phyloP scores from a whole-genome alignment of 2,113 vertebrate genomes.

The Dolichotis patagonum region DNA sequence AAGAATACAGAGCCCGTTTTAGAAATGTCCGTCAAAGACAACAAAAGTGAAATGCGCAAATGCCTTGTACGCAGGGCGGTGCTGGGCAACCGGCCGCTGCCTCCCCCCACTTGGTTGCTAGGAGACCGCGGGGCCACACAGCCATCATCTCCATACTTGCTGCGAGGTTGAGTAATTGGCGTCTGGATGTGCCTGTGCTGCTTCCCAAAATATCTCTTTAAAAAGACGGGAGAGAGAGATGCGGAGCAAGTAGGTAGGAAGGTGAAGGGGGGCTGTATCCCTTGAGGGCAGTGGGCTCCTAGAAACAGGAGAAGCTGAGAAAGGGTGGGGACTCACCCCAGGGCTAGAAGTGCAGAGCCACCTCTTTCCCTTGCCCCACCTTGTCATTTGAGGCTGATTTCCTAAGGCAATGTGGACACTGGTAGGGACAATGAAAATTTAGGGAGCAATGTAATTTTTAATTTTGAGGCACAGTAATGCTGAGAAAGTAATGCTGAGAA shows the following conservation, averaged over 20 bases:
- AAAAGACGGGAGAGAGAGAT: slow-evolving; percentile 54
- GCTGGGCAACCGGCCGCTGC: slow-evolving; percentile 78
- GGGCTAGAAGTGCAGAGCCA: neutral
- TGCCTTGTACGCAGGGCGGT: slow-evolving; percentile 63
- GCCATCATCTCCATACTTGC: slow-evolving; percentile 81
- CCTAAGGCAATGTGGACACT: neutral
- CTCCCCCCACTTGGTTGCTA: slow-evolving; percentile 81
- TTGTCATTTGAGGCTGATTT: neutral
- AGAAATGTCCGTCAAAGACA: slow-evolving; percentile 79
- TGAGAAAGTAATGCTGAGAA: slow-evolving; percentile 15
- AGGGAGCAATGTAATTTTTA: neutral
- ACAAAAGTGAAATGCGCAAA: slow-evolving; percentile 73
- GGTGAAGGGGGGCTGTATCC: neutral
- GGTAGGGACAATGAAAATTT: neutral
- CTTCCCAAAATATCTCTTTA: slow-evolving; percentile 77
- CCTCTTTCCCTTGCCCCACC: neutral
- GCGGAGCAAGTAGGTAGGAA: rapidly evolving
- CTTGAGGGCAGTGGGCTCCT: neutral
- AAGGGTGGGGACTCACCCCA: neutral
- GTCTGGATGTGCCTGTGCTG: slow-evolving; percentile 75
- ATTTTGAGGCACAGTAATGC: neutral
- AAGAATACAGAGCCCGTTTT: slow-evolving; percentile 79
- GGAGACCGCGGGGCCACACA: slow-evolving; percentile 78
- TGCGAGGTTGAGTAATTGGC: slow-evolving; percentile 82
- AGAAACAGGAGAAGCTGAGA: neutral